These are phyloP conservation scores for Pharmacophagus antenor DNA, from an alignment of 2,888 invertebrate species.

Conservation along the genomic window DNA sequence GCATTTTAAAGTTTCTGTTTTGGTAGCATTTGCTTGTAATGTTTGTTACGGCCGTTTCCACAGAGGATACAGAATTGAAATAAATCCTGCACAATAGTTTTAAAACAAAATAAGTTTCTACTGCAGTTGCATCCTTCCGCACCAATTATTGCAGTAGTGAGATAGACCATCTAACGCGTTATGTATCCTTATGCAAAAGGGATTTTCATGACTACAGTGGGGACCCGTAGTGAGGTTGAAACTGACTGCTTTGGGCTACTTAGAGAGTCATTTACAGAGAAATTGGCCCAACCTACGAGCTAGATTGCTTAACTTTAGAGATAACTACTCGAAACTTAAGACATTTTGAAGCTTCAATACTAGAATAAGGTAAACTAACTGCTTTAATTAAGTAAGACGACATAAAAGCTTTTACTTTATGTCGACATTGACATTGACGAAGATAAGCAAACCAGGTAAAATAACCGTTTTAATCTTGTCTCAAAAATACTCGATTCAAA, in stretches of 20 bases:
- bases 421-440: background rate
- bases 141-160: constrained; percentile 38
- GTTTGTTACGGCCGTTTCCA: constrained; percentile 45
- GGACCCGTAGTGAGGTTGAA: constrained; percentile 52
- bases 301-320: constrained; percentile 74
- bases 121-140: constrained; percentile 36
- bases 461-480: background rate
- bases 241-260: constrained; percentile 70
- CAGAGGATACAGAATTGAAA: constrained; percentile 47
- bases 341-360: constrained; percentile 76
- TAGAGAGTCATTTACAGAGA: constrained; percentile 71
- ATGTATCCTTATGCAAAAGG: constrained; percentile 56
- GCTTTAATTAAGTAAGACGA: constrained; percentile 70
- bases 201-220: constrained; percentile 64
- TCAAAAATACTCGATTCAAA: background rate
- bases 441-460: background rate
- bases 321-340: constrained; percentile 75
- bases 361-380: constrained; percentile 75
- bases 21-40: constrained; percentile 65
- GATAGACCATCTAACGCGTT: constrained; percentile 41
- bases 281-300: constrained; percentile 72
- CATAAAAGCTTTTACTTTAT: constrained; percentile 32
- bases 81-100: constrained; percentile 39
- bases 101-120: constrained; percentile 46
- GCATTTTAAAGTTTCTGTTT: constrained; percentile 72